phyloP scores from a whole-genome alignment of 2,888 invertebrate genomes.

The Arrhopalites spinosus region DNA sequence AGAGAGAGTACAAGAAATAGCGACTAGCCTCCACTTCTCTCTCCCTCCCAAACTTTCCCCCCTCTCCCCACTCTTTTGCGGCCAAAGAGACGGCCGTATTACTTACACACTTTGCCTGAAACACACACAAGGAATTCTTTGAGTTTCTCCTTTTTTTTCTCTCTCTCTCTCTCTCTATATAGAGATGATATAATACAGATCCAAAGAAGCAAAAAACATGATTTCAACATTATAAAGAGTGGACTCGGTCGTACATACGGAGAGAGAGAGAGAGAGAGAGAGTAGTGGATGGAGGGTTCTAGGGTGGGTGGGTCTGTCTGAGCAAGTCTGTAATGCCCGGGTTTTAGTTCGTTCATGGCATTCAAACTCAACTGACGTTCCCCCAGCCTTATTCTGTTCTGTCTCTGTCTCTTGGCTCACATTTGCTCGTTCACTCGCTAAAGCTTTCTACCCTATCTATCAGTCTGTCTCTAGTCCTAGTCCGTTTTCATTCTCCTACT shows the following conservation, averaged over 20 bases:
- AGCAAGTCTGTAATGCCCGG: constrained; percentile 28
- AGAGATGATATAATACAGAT: background rate
- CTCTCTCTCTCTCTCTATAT: background rate
- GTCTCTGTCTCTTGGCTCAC: constrained; percentile 1
- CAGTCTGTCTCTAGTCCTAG: background rate
- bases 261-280: background rate
- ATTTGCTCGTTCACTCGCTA: background rate
- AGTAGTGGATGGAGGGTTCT: background rate
- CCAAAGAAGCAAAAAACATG: background rate
- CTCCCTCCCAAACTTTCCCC: background rate
- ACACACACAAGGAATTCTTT: constrained; percentile 27
- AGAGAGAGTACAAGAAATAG: background rate
- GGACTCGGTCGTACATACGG: background rate
- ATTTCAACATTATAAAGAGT: background rate
- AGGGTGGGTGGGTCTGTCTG: constrained; percentile 33
- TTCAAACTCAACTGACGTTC: constrained; percentile 29
- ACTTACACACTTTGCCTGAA: constrained; percentile 33
- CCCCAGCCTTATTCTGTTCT: background rate
- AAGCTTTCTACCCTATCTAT: background rate
- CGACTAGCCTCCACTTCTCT: background rate
- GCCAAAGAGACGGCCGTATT: constrained; percentile 24
- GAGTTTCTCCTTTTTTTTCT: background rate
- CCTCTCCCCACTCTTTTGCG: background rate
- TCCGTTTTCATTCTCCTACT: too few relatives aligned
- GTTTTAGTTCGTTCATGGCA: constrained; percentile 28